phyloP scores from a whole-genome alignment of 2,113 vertebrate genomes.

The Cyphomyrus discorhynchus region DNA sequence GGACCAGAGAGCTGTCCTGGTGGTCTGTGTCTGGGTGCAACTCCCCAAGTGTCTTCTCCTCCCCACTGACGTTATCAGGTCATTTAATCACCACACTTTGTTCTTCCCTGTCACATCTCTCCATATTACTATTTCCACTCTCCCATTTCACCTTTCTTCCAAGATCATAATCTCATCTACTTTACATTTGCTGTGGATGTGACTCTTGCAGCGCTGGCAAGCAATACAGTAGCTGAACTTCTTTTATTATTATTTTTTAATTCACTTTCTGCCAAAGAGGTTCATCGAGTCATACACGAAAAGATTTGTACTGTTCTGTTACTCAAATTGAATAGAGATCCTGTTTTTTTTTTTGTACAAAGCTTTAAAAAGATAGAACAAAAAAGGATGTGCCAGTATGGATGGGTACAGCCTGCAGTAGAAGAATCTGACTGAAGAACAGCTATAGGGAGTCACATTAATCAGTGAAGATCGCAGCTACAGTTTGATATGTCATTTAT shows the following conservation, averaged over 20 bases:
- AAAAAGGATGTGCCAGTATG: slow-evolving; percentile 44
- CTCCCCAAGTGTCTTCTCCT: slow-evolving; percentile 39
- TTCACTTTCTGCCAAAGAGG: slow-evolving; percentile 39
- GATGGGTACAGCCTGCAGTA: slow-evolving; percentile 58
- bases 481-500: slow-evolving; percentile 42
- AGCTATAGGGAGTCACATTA: slow-evolving; percentile 52
- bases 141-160: slow-evolving; percentile 37
- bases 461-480: slow-evolving; percentile 38
- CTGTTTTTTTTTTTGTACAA: slow-evolving; percentile 29
- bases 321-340: slow-evolving; percentile 50
- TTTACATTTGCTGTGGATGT: slow-evolving; percentile 29
- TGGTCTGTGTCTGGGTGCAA: slow-evolving; percentile 32
- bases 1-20: slow-evolving; percentile 13
- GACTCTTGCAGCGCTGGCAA: slow-evolving; percentile 30
- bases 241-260: slow-evolving; percentile 24
- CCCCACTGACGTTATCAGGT: slow-evolving; percentile 47
- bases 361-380: slow-evolving; percentile 37
- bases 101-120: slow-evolving; percentile 52
- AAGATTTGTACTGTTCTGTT: slow-evolving; percentile 25
- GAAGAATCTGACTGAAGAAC: slow-evolving; percentile 52
- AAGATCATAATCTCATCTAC: slow-evolving; percentile 48
- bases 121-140: slow-evolving; percentile 51
- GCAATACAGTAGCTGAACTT: slow-evolving; percentile 49
- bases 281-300: slow-evolving; percentile 21
- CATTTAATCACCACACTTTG: slow-evolving; percentile 63